phyloP scores from a whole-genome alignment of 2,888 invertebrate species.

The Meiosimyza platycephala region DNA sequence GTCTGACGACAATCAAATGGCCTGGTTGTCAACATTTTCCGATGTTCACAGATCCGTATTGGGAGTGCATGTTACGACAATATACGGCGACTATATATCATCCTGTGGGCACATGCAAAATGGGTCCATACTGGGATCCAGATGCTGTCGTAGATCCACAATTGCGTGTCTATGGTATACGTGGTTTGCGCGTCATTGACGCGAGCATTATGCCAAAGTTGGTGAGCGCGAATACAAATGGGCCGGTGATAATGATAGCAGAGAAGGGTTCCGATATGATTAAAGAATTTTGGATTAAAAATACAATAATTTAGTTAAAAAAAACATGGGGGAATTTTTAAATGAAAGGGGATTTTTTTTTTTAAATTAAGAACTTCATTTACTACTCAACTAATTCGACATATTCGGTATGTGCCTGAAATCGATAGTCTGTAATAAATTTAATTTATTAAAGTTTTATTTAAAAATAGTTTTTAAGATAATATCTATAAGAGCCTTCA shows the following conservation, averaged over 20 bases:
- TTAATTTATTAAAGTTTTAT: background rate
- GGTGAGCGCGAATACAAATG: conserved; percentile 88
- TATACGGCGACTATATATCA: conserved; percentile 88
- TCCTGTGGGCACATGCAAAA: conserved; percentile 88
- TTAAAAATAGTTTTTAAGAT: too few relatives aligned
- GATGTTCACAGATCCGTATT: conserved; percentile 80
- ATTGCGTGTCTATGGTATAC: conserved; percentile 81
- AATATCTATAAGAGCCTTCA: too few relatives aligned
- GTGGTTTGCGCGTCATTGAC: conserved; percentile 83
- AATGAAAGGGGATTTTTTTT: background rate
- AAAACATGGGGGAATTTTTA: background rate
- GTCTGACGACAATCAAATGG: conserved; percentile 77
- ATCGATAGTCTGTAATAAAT: conserved; percentile 15
- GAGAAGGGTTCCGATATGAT: conserved; percentile 91
- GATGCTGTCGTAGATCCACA: conserved; percentile 86
- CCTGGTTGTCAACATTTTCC: conserved; percentile 80
- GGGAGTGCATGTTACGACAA: conserved; percentile 88
- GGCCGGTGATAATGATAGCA: conserved; percentile 89
- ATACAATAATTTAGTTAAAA: conserved; percentile 62
- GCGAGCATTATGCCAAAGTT: conserved; percentile 89
- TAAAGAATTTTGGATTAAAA: conserved; percentile 83
- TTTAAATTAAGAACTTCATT: too few relatives aligned
- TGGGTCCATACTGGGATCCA: conserved; percentile 89
- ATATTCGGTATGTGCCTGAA: conserved; percentile 28
- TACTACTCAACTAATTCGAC: background rate